phyloP scores from a whole-genome alignment of 2,113 vertebrate genomes.

The Oophaga pumilio region DNA sequence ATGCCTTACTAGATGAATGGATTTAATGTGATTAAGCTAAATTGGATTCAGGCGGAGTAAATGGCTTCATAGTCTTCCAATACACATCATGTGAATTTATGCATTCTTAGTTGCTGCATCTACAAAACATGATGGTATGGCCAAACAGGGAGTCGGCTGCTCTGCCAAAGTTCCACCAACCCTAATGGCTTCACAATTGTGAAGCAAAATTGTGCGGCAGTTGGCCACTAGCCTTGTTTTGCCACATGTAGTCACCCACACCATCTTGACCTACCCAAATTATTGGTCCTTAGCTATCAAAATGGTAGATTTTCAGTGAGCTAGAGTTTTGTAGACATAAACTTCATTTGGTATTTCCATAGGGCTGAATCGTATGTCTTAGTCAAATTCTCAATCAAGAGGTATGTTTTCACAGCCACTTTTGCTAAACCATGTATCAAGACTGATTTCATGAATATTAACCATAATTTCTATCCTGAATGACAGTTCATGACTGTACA shows the following conservation, averaged over 20 bases:
- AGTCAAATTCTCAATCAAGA: not conserved
- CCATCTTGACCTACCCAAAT: too few relatives aligned
- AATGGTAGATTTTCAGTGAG: not conserved
- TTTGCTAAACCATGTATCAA: not conserved
- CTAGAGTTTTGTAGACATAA: not conserved
- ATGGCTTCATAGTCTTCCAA: not conserved
- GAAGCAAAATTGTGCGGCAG: too few relatives aligned
- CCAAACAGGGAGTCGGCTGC: too few relatives aligned
- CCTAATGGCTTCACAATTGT: too few relatives aligned
- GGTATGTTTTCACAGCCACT: not conserved
- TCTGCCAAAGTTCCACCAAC: too few relatives aligned
- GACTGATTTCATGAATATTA: not conserved
- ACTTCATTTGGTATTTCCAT: not conserved
- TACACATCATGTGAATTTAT: not conserved
- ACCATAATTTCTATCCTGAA: not conserved
- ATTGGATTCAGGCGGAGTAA: not conserved
- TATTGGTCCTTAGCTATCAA: not conserved
- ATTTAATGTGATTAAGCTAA: not conserved
- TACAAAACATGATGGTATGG: not conserved
- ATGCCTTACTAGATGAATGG: not conserved
- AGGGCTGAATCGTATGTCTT: not conserved
- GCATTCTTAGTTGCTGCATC: not conserved
- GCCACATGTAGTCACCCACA: too few relatives aligned
- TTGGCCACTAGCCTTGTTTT: too few relatives aligned
- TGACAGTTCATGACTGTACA: not conserved